Evolutionary conservation across 2,113 vertebrate species (phyloP).

Genomic region (Rutilus rutilus): DNA sequence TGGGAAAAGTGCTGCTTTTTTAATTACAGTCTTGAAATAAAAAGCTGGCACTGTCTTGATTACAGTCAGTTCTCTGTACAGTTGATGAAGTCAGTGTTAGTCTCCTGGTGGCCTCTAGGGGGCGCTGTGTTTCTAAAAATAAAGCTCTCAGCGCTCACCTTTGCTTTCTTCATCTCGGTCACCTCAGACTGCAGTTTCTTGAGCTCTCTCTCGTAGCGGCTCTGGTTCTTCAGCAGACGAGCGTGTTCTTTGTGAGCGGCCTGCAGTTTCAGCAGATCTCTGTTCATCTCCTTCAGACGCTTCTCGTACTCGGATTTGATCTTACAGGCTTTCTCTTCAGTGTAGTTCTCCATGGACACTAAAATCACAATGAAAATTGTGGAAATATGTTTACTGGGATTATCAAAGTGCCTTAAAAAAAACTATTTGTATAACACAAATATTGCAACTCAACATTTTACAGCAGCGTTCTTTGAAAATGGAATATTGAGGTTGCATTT

Average conservation of each 20-base stretch:
- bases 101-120: not conserved
- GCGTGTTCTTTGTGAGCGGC: slow-evolving; percentile 93
- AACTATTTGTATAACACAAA: too few relatives aligned
- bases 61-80: not conserved
- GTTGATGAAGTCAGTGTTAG: not conserved
- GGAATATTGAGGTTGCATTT: too few relatives aligned
- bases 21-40: slow-evolving; percentile 12
- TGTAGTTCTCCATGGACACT: slow-evolving; percentile 96
- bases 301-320: slow-evolving; percentile 96
- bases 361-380: not conserved
- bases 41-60: too few relatives aligned
- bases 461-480: too few relatives aligned
- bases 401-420: not conserved
- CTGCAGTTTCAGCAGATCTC: slow-evolving; percentile 93
- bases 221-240: slow-evolving; percentile 94
- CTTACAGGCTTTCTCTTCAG: slow-evolving; percentile 92
- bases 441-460: too few relatives aligned
- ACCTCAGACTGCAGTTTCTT: slow-evolving; percentile 93
- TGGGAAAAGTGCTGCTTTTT: not conserved
- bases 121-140: slow-evolving; percentile 4
- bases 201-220: slow-evolving; percentile 90
- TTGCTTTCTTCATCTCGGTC: slow-evolving; percentile 97
- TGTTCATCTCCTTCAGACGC: slow-evolving; percentile 95
- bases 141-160: slow-evolving; percentile 73
- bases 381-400: not conserved